Percentiles rank a stretch among this genome's conserved stretches.
Conservation (phyloP, 2,888 invertebrate species). For the Apamea crenata region DNA sequence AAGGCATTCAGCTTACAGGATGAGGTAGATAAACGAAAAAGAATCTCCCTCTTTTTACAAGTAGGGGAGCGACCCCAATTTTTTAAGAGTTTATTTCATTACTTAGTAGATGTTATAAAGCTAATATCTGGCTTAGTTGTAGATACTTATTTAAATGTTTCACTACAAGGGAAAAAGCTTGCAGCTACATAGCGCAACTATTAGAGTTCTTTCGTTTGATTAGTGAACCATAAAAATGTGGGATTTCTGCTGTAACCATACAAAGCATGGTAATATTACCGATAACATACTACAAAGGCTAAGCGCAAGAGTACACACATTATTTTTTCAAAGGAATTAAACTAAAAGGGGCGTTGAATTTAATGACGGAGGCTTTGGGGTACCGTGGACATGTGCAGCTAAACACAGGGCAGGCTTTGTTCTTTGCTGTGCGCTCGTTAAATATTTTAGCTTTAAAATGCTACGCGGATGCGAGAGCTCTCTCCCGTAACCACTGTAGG, state of each 20-base stretch:
- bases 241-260: neutral
- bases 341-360: constrained; percentile 73
- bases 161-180: neutral
- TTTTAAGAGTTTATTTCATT: constrained; percentile 26
- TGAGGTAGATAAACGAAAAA: constrained; percentile 1
- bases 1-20: neutral
- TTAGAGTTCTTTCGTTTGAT: neutral
- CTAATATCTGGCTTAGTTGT: constrained; percentile 3
- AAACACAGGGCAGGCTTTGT: constrained; percentile 81
- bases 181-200: neutral
- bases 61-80: neutral
- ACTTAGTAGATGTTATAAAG: constrained; percentile 10
- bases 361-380: constrained; percentile 79
- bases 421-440: constrained; percentile 81
- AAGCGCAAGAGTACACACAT: constrained; percentile 22
- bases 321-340: constrained; percentile 58
- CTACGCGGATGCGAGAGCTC: constrained; percentile 56
- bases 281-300: constrained; percentile 1
- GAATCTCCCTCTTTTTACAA: neutral
- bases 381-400: constrained; percentile 75
- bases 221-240: neutral
- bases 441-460: constrained; percentile 81
- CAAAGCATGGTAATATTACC: neutral
- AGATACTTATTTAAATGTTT: neutral
- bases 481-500: constrained; percentile 50